A percentile compares a stretch with the other conserved stretches of the same genome.
Evolutionary conservation across 2,113 vertebrate species (phyloP).

Genomic region (Notarius quadriscutis): DNA sequence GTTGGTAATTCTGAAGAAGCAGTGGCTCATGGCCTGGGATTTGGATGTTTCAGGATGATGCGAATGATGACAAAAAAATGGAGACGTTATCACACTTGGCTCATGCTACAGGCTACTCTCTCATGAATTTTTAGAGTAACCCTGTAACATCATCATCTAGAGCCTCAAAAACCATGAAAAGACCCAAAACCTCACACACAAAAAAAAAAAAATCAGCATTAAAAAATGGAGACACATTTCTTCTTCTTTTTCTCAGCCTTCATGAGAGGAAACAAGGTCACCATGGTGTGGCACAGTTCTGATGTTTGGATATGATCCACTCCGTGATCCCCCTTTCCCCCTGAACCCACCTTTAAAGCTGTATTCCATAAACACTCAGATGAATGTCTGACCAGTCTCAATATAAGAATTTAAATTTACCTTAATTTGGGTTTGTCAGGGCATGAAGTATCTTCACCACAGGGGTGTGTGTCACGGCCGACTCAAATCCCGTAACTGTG

Average conservation of each 20-base stretch:
- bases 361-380: neutral
- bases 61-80: neutral
- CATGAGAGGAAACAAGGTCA: neutral
- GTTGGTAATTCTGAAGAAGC: neutral
- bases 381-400: neutral
- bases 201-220: neutral
- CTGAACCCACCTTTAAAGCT: neutral
- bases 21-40: neutral
- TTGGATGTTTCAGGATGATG: neutral
- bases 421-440: constrained; percentile 22
- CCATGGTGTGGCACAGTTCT: neutral
- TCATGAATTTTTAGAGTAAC: neutral
- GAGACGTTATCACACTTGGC: neutral
- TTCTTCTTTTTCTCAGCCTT: neutral
- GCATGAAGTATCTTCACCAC: constrained; percentile 49
- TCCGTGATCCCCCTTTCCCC: neutral
- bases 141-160: neutral
- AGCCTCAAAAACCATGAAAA: neutral
- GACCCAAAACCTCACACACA: neutral
- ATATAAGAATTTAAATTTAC: neutral
- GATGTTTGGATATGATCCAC: neutral
- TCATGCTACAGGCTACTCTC: neutral
- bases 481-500: constrained; percentile 49
- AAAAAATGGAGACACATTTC: neutral
- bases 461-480: constrained; percentile 43